Base-by-base conservation (phyloP, 2,113 vertebrate genomes). In the Strix aluco region DNA sequence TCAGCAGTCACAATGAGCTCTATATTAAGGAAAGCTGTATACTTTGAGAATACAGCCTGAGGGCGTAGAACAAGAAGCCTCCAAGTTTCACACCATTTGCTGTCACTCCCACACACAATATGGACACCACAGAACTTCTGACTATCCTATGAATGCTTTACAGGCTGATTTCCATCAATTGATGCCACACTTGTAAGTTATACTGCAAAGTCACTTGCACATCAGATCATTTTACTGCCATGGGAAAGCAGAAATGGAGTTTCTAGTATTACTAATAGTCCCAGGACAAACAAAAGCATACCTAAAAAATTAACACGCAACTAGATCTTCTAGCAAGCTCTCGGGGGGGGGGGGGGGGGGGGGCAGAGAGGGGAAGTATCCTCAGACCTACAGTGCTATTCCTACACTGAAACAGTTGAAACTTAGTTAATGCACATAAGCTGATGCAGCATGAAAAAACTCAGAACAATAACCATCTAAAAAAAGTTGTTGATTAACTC, bases 291-390 rank as follows among this genome's bases (percentile, higher is more conserved):
- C 11, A 61, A 88, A 83, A 80, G 19, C 5, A 1, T 25, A 81
- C 10, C 25, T 58, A 46, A 92, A 93, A 82, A 61, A 55, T 23
- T 71, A 62, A 62, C 1, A 2, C 1, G 2, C 20, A 81, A 51
- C 9, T 49, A 25, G 3, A 75, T 54, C n/a, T 92, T 74, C 32
- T 3, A 71, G 22, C 8, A 32, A 4, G 14, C 12, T 57, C 6
- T 79, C 17, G 27, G 21, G 2, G 5, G 40, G 3, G 2, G 27
- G 21, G 2, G 5, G 40, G 3, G 2, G 4, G 2, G 44, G 44
- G 7, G 40, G 40, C 10, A 23, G 22, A 32, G 23, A 75, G 4
- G 0, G 2, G 2, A 13, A 57, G 8, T 22, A 82, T 30, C 10
- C 49, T 74, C 13, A 63, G 22, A 67, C 20, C 22, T 42, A 15